Base-by-base conservation (phyloP, 2,113 vertebrate genomes). In the Toxotes jaculatrix region DNA sequence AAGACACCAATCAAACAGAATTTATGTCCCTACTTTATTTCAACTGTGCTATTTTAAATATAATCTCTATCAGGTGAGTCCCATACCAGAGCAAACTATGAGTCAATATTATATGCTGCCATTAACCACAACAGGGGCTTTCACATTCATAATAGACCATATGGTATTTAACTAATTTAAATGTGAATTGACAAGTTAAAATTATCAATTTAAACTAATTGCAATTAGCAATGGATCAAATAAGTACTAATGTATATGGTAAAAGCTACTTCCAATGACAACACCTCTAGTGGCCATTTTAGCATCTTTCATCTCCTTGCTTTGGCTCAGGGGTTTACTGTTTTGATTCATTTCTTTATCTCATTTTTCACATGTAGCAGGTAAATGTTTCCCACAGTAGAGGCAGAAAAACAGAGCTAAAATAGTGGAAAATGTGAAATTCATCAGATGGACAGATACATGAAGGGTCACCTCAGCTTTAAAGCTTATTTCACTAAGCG, bases 1-100 rank as follows among this genome's bases (percentile, higher is more conserved):
- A 73, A 88, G 61, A 71, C 62, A 79, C 81, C 74, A 63, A 85
- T 85, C 73, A 76, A 75, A 80, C 55, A 38, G 14, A 61, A 72
- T 80, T 56, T 79, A 77, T 64, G 38, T 74, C 45, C 2, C 4
- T 32, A 47, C 45, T 79, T 78, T 74, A 56, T 64, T 61, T 69
- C 23, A 67, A 45, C 51, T 49, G 51, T 17, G 13, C 51, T 66
- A 27, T 78, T 43, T 7, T 36, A 34, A 59, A 73, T 55, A 27
- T 27, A 27, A 27, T 27, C 27, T 27, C 27, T 27, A 34, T 6
- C 40, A 42, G 5, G 11, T 0, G 40, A 75, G 7, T 55, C 8
- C 1, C 19, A 56, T 31, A 27, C 5, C 10, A 80, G 57, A 71
- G 17, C 27, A 60, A 81, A 77, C 23, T 27, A 43, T 27, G 13